Evolutionary conservation across 2,888 invertebrate genomes (phyloP), one percentile per base, ranked within the genome.

Genomic region (Drosophila melanosoma): DNA sequence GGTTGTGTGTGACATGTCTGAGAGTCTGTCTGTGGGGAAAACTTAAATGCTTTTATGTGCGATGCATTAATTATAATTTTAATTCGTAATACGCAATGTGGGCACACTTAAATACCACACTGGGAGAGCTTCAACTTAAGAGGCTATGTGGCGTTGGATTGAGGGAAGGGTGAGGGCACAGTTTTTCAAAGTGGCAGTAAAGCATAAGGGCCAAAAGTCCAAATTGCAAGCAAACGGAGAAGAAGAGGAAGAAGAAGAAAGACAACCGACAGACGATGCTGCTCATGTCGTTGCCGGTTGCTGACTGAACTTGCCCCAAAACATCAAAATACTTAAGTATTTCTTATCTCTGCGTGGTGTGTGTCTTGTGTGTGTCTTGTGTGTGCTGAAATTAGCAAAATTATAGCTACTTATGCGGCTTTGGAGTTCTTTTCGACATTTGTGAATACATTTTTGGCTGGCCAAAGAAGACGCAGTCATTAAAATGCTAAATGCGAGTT

Each of bases 331-430:
- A 38, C 67, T 60, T 57, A 57, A 57, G 63, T 67, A 29, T 53
- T 57, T 72, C 72, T 72, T 72, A 72, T 57, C 52, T 63, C 54
- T 38, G 60, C 45, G 48, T 20, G 29, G 49, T 57, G n/a, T 56
- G 35, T 36, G 40, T 48, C 11, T 61, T 36, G 40, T 48, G 15
- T 61, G 51, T 52, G 48, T 61, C 36, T 23, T 54, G 58, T 33
- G 48, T 48, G 61, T 69, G 51, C 73, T 67, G 69, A 87, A 83
- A 87, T 87, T 87, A 82, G 81, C 74, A 81, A 81, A 87, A 87
- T 87, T 85, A 85, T 87, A 82, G 85, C 84, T 82, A 83, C 85
- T 83, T 79, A 83, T 83, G 87, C 76, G 85, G 82, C 79, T 76
- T 74, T 74, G 79, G 79, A 79, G 81, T 74, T 74, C 74, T 79